phyloP scores from a whole-genome alignment of 2,113 vertebrate species.

The Bubalus kerabau region DNA sequence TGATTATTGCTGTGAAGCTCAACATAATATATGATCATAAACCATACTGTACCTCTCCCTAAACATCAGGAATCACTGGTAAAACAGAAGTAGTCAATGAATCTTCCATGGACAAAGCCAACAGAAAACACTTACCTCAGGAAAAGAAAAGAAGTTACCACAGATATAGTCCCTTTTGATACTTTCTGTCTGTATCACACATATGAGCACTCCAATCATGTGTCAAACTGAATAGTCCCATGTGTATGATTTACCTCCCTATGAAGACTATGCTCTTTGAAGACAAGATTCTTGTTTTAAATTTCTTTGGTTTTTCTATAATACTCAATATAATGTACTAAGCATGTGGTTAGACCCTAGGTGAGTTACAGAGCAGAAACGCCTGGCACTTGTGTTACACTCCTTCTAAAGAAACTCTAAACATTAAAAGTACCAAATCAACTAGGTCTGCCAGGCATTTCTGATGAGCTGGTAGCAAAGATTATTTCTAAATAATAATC shows the following conservation, averaged over 20 bases:
- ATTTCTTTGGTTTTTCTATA: neutral
- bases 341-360: neutral
- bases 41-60: neutral
- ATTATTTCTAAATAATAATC: conserved; percentile 13
- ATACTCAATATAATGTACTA: neutral
- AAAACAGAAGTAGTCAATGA: neutral
- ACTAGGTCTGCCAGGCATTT: neutral
- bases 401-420: neutral
- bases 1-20: neutral
- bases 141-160: neutral
- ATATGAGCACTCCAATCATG: neutral
- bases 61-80: neutral
- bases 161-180: neutral
- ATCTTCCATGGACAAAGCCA: neutral
- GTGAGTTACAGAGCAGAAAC: neutral
- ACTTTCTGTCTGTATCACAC: neutral
- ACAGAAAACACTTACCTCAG: neutral
- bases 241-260: neutral
- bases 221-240: neutral
- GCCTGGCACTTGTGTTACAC: neutral
- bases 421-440: neutral
- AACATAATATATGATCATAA: neutral
- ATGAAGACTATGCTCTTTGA: neutral
- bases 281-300: neutral
- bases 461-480: neutral